Conservation (phyloP, 1,140 invertebrate species). For the Telenomus remus region DNA sequence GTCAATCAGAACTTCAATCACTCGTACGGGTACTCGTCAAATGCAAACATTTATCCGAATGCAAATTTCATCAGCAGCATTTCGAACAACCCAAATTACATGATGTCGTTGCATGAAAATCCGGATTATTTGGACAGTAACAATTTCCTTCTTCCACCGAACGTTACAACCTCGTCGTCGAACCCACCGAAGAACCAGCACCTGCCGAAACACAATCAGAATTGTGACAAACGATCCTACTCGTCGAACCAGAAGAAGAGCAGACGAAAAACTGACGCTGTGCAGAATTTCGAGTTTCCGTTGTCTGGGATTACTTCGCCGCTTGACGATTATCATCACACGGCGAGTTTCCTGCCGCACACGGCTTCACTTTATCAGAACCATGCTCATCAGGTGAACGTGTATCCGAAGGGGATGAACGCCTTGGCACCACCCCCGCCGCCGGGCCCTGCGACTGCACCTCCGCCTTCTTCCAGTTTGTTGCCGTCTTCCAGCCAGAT, state of each 20-base stretch:
- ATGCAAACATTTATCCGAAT: constrained; percentile 72
- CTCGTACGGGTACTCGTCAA: constrained; percentile 71
- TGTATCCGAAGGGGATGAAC: constrained; percentile 67
- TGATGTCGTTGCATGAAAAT: constrained; percentile 73
- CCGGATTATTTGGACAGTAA: constrained; percentile 71
- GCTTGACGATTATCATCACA: constrained; percentile 70
- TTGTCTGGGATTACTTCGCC: constrained; percentile 67
- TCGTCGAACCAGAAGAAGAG: constrained; percentile 67
- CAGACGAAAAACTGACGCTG: constrained; percentile 66
- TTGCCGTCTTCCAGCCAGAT: constrained; percentile 57
- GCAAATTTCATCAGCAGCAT: constrained; percentile 73
- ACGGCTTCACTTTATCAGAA: constrained; percentile 71
- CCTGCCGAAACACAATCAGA: constrained; percentile 62
- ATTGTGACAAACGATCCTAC: constrained; percentile 64
- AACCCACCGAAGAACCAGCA: constrained; percentile 65
- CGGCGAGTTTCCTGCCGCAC: constrained; percentile 62
- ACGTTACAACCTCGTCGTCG: constrained; percentile 57
- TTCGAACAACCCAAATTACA: constrained; percentile 72
- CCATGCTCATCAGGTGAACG: constrained; percentile 67
- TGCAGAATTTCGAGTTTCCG: constrained; percentile 71
- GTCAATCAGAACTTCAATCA: constrained; percentile 74
- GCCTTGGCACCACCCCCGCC: constrained; percentile 62
- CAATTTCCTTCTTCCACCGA: constrained; percentile 66
- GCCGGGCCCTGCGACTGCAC: constrained; percentile 50
- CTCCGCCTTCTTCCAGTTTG: constrained; percentile 47